Conservation (phyloP, 2,888 invertebrate genomes). For the Spisula subtruncata region DNA sequence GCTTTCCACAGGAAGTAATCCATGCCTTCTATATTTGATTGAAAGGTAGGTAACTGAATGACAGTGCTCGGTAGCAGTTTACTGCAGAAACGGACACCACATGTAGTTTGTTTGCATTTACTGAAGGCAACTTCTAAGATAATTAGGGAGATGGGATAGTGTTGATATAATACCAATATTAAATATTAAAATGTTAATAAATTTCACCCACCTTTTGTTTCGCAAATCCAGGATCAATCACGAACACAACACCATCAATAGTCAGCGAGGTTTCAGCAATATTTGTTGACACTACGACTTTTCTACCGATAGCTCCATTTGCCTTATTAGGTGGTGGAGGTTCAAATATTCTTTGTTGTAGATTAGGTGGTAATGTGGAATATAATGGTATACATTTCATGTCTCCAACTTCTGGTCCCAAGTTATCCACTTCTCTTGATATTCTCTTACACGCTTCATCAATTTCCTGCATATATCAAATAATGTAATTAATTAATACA, state of each 20-base stretch:
- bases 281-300: conserved; percentile 99
- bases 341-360: conserved; percentile 99
- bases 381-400: conserved; percentile 99
- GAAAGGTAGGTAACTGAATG: too few relatives aligned
- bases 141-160: too few relatives aligned
- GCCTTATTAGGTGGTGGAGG: conserved; percentile 96
- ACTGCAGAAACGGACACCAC: too few relatives aligned
- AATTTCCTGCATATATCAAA: conserved; percentile 92
- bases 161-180: too few relatives aligned
- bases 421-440: conserved; percentile 97
- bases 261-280: conserved; percentile 99
- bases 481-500: not conserved
- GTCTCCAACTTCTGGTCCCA: conserved; percentile 98
- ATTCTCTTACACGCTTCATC: conserved; percentile 99
- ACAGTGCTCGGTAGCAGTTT: too few relatives aligned
- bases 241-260: conserved; percentile 99
- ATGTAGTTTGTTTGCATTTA: too few relatives aligned
- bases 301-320: conserved; percentile 96
- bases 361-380: conserved; percentile 98
- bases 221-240: conserved; percentile 99
- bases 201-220: conserved; percentile 94
- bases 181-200: too few relatives aligned
- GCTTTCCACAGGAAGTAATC: too few relatives aligned
- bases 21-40: too few relatives aligned
- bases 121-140: too few relatives aligned